Conservation (phyloP, 2,888 invertebrate genomes). For the Diplazon laetatorius region DNA sequence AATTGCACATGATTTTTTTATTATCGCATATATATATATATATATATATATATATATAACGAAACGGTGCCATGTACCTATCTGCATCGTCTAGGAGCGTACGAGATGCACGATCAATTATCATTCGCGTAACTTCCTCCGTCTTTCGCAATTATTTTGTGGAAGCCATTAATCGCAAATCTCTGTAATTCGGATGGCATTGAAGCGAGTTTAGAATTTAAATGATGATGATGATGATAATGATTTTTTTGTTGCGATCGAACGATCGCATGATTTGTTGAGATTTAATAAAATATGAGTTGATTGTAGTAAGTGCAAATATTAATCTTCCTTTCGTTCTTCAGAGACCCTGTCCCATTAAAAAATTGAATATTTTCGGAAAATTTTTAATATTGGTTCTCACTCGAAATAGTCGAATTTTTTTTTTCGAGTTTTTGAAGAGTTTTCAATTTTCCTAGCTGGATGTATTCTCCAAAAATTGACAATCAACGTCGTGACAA, state of each 20-base stretch:
- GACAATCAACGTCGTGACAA: too few relatives aligned
- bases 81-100: neutral
- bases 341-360: neutral
- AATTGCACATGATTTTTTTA: neutral
- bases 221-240: too few relatives aligned
- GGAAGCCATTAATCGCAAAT: neutral
- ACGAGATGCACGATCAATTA: slow-evolving; percentile 4
- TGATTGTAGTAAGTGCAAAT: neutral
- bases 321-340: neutral
- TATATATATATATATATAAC: neutral
- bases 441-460: too few relatives aligned
- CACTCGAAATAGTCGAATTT: too few relatives aligned
- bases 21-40: neutral
- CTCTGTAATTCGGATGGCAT: neutral
- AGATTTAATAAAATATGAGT: neutral
- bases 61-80: too few relatives aligned
- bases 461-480: too few relatives aligned
- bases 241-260: neutral
- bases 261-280: neutral
- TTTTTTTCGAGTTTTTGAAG: too few relatives aligned
- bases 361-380: too few relatives aligned
- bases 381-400: too few relatives aligned
- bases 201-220: neutral
- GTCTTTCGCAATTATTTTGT: neutral
- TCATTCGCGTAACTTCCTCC: too few relatives aligned